Percentiles rank a stretch among this genome's conserved stretches.
phyloP scores from a whole-genome alignment of 1,140 invertebrate species.

The Myzus persicae region DNA sequence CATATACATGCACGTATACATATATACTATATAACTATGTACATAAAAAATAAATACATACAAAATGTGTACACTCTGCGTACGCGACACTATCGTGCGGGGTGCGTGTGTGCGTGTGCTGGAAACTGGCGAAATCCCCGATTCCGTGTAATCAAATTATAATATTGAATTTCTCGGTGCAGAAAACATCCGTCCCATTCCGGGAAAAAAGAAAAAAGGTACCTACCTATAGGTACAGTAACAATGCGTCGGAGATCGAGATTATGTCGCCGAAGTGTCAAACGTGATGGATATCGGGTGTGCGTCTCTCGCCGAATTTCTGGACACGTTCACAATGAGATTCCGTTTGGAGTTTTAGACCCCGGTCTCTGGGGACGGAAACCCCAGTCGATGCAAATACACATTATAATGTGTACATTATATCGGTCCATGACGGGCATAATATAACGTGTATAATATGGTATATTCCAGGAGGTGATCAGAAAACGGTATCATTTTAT shows the following conservation, averaged over 20 bases:
- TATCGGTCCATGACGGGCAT: background rate
- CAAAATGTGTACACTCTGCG: no score
- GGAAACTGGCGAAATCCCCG: background rate
- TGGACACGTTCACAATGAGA: slow-evolving; percentile 29
- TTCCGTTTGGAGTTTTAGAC: background rate
- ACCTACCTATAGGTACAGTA: background rate
- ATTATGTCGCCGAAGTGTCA: slow-evolving; percentile 52
- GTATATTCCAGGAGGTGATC: background rate
- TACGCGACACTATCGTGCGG: no score
- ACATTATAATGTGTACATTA: background rate
- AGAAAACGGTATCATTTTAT: background rate
- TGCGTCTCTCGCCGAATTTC: background rate
- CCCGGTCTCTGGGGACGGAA: slow-evolving; percentile 28
- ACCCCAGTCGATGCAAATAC: background rate
- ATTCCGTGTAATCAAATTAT: slow-evolving; percentile 55
- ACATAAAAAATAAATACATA: background rate
- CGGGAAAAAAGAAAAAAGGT: background rate
- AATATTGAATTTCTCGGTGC: slow-evolving; percentile 53
- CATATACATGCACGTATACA: background rate
- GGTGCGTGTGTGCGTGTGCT: no score
- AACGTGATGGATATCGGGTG: slow-evolving; percentile 50
- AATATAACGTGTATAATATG: background rate
- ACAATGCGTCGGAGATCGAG: slow-evolving; percentile 44
- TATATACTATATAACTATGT: no score
- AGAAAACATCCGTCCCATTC: slow-evolving; percentile 37